Conservation (phyloP, 2,113 vertebrate genomes). For the Boleophthalmus pectinirostris region DNA sequence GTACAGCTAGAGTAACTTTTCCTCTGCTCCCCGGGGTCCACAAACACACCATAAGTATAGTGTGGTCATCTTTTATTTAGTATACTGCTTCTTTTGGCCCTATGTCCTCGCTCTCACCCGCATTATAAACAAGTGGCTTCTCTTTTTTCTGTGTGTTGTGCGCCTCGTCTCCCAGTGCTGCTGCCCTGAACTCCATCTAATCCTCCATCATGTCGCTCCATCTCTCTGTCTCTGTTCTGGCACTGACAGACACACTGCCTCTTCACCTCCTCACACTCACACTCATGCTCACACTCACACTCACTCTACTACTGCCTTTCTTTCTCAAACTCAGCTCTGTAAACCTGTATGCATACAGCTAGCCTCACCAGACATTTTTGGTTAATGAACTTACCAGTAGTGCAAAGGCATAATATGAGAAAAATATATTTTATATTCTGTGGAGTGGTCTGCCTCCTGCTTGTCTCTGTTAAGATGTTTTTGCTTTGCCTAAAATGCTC, state of each 20-base stretch:
- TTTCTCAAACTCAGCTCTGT: not conserved
- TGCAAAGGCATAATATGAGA: slow-evolving; percentile 52
- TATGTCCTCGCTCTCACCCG: not conserved
- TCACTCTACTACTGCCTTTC: slow-evolving; percentile 7
- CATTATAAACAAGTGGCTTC: slow-evolving; percentile 2
- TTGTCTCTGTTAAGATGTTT: too few relatives aligned
- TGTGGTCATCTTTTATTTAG: slow-evolving; percentile 8
- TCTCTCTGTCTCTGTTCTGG: slow-evolving; percentile 2
- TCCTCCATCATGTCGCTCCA: slow-evolving; percentile 17
- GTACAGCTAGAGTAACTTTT: slow-evolving; percentile 57
- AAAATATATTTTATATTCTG: too few relatives aligned
- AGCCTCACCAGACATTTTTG: slow-evolving; percentile 62
- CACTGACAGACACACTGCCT: slow-evolving; percentile 3
- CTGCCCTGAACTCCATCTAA: not conserved
- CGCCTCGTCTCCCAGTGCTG: not conserved
- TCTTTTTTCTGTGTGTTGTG: not conserved
- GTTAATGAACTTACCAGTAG: slow-evolving; percentile 78
- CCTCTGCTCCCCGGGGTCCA: slow-evolving; percentile 16
- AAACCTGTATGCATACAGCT: not conserved
- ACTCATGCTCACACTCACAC: not conserved
- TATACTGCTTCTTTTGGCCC: slow-evolving; percentile 10
- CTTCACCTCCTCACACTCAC: not conserved
- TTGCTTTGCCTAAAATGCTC: too few relatives aligned
- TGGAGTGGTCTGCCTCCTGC: too few relatives aligned
- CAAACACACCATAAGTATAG: slow-evolving; percentile 13